Percentiles rank a stretch among this genome's conserved stretches.
Conservation (phyloP, 1,140 invertebrate genomes). For the Scaptomyza montana region DNA sequence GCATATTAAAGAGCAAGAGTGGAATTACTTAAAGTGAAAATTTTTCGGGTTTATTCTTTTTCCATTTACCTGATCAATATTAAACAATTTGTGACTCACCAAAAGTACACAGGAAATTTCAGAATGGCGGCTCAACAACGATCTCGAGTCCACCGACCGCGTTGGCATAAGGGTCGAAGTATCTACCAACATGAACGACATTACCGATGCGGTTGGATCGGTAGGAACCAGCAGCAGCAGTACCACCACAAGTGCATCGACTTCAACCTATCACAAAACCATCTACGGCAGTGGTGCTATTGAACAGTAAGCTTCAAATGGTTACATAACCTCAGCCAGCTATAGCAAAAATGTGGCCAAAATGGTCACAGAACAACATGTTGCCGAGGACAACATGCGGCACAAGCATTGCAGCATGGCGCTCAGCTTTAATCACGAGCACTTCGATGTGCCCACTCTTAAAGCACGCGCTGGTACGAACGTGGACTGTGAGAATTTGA, state of each 20-base stretch:
- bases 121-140: constrained; percentile 61
- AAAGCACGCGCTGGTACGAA: constrained; percentile 89
- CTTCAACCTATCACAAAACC: constrained; percentile 33
- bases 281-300: constrained; percentile 68
- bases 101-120: constrained; percentile 51
- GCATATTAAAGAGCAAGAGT: background rate
- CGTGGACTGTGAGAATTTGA: constrained; percentile 89
- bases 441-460: constrained; percentile 88
- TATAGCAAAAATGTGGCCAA: constrained; percentile 81
- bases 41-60: constrained; percentile 7
- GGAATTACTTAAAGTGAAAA: background rate
- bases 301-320: constrained; percentile 71
- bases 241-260: background rate
- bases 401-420: constrained; percentile 92
- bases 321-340: constrained; percentile 51
- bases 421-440: constrained; percentile 96
- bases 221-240: constrained; percentile 27
- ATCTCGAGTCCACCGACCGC: constrained; percentile 67
- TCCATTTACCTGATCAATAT: constrained; percentile 8
- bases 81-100: constrained; percentile 63
- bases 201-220: constrained; percentile 71
- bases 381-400: constrained; percentile 93
- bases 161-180: constrained; percentile 61
- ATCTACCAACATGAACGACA: constrained; percentile 57
- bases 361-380: constrained; percentile 89